Evolutionary conservation across 35 echinoderm and acorn worm species (phyloP), one percentile per base, ranked within the genome.

Genomic region (Apostichopus japonicus): DNA sequence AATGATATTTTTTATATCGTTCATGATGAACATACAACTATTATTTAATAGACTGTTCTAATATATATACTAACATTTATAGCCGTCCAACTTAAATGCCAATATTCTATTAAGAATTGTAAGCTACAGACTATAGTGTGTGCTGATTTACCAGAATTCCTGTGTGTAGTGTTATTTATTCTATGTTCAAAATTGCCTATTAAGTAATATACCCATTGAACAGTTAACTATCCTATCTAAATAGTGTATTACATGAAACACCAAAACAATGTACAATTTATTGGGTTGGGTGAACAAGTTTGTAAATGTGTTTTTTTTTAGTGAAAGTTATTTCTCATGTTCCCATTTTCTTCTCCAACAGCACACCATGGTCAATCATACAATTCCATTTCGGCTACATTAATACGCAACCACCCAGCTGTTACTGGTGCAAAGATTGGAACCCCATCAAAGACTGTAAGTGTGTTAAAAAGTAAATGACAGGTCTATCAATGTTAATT

Each of bases 381-480:
- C 90, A 78, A 79, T 22, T 56, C 90, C 15, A 79, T 77, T 14
- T 77, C 90, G n/a, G 67, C 90, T 17, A 25, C 67, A 77, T 23
- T 93, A 55, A 78, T 93, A 57, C 72, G 72, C 9, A 90, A 88
- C 24, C 86, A 93, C 55, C 92, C 84, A 80, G 71, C 92, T 57
- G 56, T 89, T 15, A 93, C 86, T 90, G 84, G 83, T 17, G 84
- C 71, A 19, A 93, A 89, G 54, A 78, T 88, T 56, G 92, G 92
- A 5, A 93, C 82, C 55, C 92, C 92, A 16, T 86, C 61, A 13
- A 93, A 93, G 90, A 61, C 84, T 16, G 92, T 93, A 93, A 77
- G 84, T 93, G 17, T 44, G 33, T 44, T 44, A 44, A 44, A 24
- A 24, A 79, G 9, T 51, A 44, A 44, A 44, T 44, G 33, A 44